phyloP scores from a whole-genome alignment of 2,888 invertebrate genomes.

The Diabrotica balteata region DNA sequence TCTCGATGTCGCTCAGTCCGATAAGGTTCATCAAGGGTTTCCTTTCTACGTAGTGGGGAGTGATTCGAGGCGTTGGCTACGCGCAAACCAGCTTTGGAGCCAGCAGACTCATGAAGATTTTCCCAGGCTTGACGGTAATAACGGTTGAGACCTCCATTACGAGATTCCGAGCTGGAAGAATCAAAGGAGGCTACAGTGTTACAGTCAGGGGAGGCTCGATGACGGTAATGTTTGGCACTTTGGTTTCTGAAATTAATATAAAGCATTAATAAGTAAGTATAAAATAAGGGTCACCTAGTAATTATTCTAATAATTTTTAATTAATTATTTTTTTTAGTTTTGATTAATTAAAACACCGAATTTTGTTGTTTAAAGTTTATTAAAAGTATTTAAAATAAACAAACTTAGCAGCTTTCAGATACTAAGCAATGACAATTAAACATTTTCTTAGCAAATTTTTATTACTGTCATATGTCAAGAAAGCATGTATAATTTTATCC shows the following conservation, averaged over 20 bases:
- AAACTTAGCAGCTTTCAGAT: too few relatives aligned
- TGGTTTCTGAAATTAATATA: slow-evolving; percentile 67
- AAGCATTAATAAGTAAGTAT: neutral
- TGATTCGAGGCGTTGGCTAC: slow-evolving; percentile 63
- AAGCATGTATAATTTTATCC: too few relatives aligned
- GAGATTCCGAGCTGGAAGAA: slow-evolving; percentile 85
- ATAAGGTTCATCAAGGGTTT: slow-evolving; percentile 74
- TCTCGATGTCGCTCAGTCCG: slow-evolving; percentile 63
- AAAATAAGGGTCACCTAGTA: too few relatives aligned
- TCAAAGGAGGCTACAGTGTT: slow-evolving; percentile 91
- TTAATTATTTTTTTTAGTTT: too few relatives aligned
- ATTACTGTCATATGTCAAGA: too few relatives aligned
- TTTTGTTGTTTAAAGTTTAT: too few relatives aligned
- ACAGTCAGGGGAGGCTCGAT: slow-evolving; percentile 88
- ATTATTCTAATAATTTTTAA: too few relatives aligned
- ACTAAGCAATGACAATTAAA: too few relatives aligned
- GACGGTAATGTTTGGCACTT: slow-evolving; percentile 86
- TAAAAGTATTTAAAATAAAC: too few relatives aligned
- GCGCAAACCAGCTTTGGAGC: slow-evolving; percentile 52
- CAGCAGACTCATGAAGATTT: slow-evolving; percentile 83
- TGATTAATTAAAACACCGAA: too few relatives aligned
- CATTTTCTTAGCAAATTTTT: too few relatives aligned
- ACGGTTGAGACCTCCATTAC: slow-evolving; percentile 78
- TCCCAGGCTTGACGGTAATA: slow-evolving; percentile 95
- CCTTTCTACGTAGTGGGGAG: slow-evolving; percentile 71